Evolutionary conservation across 2,113 vertebrate species (phyloP).

Genomic region (Acrocephalus arundinaceus): DNA sequence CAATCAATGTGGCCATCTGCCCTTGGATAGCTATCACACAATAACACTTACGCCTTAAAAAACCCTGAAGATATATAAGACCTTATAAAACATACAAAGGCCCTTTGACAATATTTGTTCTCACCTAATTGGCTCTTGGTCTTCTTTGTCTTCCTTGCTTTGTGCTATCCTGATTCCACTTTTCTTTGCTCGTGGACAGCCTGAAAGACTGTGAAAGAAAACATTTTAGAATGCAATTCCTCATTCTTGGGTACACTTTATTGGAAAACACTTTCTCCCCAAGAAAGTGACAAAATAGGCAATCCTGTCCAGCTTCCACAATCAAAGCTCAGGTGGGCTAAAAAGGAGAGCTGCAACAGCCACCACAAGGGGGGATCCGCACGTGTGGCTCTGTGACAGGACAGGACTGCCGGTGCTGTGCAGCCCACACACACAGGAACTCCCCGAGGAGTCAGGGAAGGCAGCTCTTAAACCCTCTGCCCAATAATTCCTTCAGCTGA

Average conservation of each 20-base stretch:
- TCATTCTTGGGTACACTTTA: neutral
- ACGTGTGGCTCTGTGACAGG: neutral
- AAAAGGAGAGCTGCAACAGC: neutral
- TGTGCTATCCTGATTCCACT: conserved; percentile 98
- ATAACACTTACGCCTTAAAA: neutral
- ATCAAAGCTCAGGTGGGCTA: neutral
- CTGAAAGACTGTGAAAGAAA: conserved; percentile 90
- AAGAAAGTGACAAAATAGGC: neutral
- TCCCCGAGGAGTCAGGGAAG: neutral
- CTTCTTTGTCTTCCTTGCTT: conserved; percentile 99
- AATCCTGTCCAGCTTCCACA: neutral
- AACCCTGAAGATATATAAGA: neutral
- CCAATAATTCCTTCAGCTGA: neutral
- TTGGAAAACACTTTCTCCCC: neutral
- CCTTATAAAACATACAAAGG: neutral
- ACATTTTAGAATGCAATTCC: conserved; percentile 24
- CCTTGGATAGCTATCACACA: neutral
- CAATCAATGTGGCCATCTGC: neutral
- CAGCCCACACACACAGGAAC: neutral
- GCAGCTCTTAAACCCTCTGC: neutral
- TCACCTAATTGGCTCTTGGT: conserved; percentile 98
- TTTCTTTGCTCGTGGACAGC: conserved; percentile 96
- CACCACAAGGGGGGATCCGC: neutral
- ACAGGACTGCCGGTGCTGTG: neutral
- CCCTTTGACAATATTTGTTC: neutral